Evolutionary conservation across 2,888 invertebrate genomes (phyloP), one percentile per base, ranked within the genome.

Genomic region (Invenusta paracnida): DNA sequence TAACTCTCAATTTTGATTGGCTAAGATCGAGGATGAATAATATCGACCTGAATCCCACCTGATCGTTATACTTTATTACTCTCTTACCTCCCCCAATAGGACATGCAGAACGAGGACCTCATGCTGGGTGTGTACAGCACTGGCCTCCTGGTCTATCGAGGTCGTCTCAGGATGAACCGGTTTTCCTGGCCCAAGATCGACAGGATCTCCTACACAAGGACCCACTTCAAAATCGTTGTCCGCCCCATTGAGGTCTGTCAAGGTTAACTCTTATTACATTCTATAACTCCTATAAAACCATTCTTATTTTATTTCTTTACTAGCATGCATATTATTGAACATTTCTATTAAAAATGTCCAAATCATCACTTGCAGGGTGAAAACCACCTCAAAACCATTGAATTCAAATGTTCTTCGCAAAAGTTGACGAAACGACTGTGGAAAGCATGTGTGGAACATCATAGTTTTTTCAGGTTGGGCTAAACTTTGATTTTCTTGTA

Each of bases 111-210:
- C 87, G 96, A 97, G 0, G 96, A 97, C 91, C 97, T 98, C 89
- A 95, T 95, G 93, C 93, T 99, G 87, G 98, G 99, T 13, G 97
- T 99, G 28, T 98, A 98, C 93, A 95, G 98, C n/a, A 96, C 96
- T 11, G 99, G 99, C 0, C 93, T 99, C 87, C 94, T 97, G 88
- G 96, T 99, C 87, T 97, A 97, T 92, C 93, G 96, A 89, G 98
- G 98, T 90, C 95, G 96, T 91, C 93, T 98, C 87, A 94, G 98
- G 89, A 96, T 98, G 89, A 98, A 98, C 93, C 94, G 98, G 87
- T 99, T 99, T 93, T 96, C 97, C 67, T 99, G 99, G 99, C 98
- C 98, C 73, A 98, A 98, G 93, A 99, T 99, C 90, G 93, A 98
- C 87, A 99, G 99, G 93, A 96, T 99, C 91, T 97, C 97, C 88